Base-by-base conservation (phyloP, 2,113 vertebrate genomes). In the Heliornis fulica region DNA sequence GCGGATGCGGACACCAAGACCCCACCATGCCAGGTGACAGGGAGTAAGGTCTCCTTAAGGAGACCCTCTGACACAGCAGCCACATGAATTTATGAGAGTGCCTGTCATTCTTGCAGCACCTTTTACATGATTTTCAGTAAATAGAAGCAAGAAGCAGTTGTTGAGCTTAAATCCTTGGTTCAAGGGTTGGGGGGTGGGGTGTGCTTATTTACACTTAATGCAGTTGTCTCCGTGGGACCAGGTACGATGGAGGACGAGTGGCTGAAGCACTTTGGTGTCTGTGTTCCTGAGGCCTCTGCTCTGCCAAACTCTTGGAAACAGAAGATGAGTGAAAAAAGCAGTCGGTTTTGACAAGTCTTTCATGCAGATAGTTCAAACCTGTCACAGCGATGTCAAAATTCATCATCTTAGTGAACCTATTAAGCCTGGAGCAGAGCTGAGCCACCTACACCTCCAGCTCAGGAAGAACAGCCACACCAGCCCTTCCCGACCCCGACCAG, bases 41-140 rank as follows among this genome's bases (percentile, higher is more conserved):
- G 22, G 32, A 70, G 50, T 13, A 45, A 72, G 32, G 36, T 15
- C 36, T 64, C 61, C 31, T 12, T 19, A 21, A 18, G 50, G 40
- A 77, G 21, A 34, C 10, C 29, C 46, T 53, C 15, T 6, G 32
- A 38, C 43, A 23, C 17, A 7, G 21, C 29, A 51, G 43, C n/a
- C 23, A 15, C 0, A 0, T 31, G 64, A 71, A 66, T 14, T 29
- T 5, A 17, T 3, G 38, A 25, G 1, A 11, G 34, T 4, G 32
- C 41, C 48, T 15, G 26, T 54, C 41, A 31, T 72, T 80, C 69
- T 22, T 31, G 56, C n/a, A 43, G n/a, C 8, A 21, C 13, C 25
- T 0, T 56, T 68, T 65, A n/a, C 8, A 17, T 46, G 76, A 22
- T 68, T 81, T 63, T 64, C 36, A n/a, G 60, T 16, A 28, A 88